Evolutionary conservation across 1,140 invertebrate genomes (phyloP), one percentile per base, ranked within the genome.

Genomic region (Cydia amplana): DNA sequence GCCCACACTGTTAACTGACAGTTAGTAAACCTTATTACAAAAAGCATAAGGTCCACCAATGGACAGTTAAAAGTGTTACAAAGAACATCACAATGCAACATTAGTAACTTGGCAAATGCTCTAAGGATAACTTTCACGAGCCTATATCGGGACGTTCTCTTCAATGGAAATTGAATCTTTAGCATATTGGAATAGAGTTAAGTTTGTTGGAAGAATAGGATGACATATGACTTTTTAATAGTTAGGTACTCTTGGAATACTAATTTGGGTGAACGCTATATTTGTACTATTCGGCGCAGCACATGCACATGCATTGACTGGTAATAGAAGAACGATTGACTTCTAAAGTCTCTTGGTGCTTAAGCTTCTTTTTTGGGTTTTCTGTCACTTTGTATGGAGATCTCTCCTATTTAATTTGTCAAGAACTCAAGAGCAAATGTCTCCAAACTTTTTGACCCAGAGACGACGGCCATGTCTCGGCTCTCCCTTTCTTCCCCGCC

Each of bases 21-120:
- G n/a, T n/a, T n/a, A n/a, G n/a, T n/a, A n/a, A n/a, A n/a, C n/a
- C n/a, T n/a, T n/a, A n/a, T n/a, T n/a, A n/a, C n/a, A n/a, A n/a
- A n/a, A n/a, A n/a, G n/a, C n/a, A n/a, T n/a, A n/a, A n/a, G n/a
- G n/a, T n/a, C n/a, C n/a, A n/a, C n/a, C n/a, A n/a, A n/a, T n/a
- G n/a, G n/a, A n/a, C n/a, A n/a, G n/a, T n/a, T n/a, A n/a, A n/a
- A n/a, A n/a, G n/a, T n/a, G n/a, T 51, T 4, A 4, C 4, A 18
- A n/a, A n/a, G 51, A 55, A 14, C 51, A 55, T 55, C n/a, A 55
- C 51, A 55, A 55, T 55, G 51, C 51, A 55, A 55, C 51, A n/a
- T 18, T 20, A 18, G 16, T 7, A 55, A 55, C 5, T 55, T 55
- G 51, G 51, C 51, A 55, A 55, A 55, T 55, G n/a, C 51, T 20